phyloP scores from a whole-genome alignment of 2,113 vertebrate species.

The Melierax canorus region DNA sequence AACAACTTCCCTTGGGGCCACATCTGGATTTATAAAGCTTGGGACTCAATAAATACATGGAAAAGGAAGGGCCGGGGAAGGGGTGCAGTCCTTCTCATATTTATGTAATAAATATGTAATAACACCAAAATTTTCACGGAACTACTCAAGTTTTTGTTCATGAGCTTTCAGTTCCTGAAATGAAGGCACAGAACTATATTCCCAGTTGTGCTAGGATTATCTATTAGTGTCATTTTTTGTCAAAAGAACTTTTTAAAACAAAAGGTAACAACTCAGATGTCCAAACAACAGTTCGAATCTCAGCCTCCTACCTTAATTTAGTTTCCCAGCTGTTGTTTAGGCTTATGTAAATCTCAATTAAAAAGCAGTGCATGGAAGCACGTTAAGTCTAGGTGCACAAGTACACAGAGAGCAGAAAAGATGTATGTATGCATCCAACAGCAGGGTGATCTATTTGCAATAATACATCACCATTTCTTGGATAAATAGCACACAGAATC shows the following conservation, averaged over 20 bases:
- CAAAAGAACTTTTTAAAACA: not conserved
- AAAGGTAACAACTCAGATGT: not conserved
- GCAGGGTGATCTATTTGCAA: not conserved
- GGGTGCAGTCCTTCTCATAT: not conserved
- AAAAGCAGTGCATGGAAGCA: not conserved
- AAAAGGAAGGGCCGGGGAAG: not conserved
- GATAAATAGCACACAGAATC: not conserved
- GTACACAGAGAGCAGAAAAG: not conserved
- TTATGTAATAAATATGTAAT: not conserved
- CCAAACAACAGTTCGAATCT: not conserved
- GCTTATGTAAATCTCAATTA: not conserved
- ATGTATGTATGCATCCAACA: not conserved
- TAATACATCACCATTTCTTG: not conserved
- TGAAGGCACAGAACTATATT: not conserved
- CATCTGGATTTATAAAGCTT: constrained; percentile 4
- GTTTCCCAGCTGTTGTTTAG: not conserved
- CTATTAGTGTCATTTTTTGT: not conserved
- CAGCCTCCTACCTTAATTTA: not conserved
- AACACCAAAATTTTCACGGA: not conserved
- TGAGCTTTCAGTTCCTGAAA: not conserved
- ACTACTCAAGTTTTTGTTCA: not conserved
- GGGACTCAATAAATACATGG: not conserved
- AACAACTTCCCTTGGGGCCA: not conserved
- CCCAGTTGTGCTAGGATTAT: not conserved
- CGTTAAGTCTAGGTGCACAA: not conserved